A percentile compares a stretch with the other conserved stretches of the same genome.
Evolutionary conservation across 2,797 vertebrate genomes (phyloP).

Genomic region (Ctenochaetus hawaiiensis): DNA sequence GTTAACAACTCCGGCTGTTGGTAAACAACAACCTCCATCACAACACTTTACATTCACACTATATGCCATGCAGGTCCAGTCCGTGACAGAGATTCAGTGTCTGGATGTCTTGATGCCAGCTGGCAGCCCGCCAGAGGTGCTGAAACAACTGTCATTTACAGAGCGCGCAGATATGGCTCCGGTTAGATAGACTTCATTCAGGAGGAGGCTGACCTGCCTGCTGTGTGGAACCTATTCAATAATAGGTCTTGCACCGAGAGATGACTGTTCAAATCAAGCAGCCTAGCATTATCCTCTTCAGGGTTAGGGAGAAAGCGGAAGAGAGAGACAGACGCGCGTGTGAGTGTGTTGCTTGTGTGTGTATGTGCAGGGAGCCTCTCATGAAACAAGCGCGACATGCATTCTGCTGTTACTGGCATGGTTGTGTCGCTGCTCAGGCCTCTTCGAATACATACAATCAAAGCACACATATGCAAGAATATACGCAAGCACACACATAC

Average conservation of each 20-base stretch:
- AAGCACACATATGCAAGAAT: conserved; percentile 30
- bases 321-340: conserved; percentile 37
- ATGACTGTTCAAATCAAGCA: conserved; percentile 81
- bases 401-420: conserved; percentile 14
- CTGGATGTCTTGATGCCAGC: conserved; percentile 64
- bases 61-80: conserved; percentile 49
- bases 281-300: conserved; percentile 82
- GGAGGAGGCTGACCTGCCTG: conserved; percentile 74
- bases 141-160: conserved; percentile 78
- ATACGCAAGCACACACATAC: conserved; percentile 32
- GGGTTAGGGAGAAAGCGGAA: conserved; percentile 52
- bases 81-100: conserved; percentile 48
- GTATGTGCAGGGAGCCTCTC: conserved; percentile 7
- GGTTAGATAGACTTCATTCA: conserved; percentile 69
- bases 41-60: conserved; percentile 56
- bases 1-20: conserved; percentile 76
- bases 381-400: conserved; percentile 1
- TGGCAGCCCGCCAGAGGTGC: conserved; percentile 71
- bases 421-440: conserved; percentile 39
- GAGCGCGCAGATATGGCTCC: conserved; percentile 43
- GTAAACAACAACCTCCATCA: conserved; percentile 76
- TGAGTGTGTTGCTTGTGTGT: conserved; percentile 15
- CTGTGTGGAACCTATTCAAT: conserved; percentile 80
- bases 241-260: conserved; percentile 73
- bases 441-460: conserved; percentile 60